Conservation (phyloP, 1,140 invertebrate genomes). For the Semibalanus balanoides region DNA sequence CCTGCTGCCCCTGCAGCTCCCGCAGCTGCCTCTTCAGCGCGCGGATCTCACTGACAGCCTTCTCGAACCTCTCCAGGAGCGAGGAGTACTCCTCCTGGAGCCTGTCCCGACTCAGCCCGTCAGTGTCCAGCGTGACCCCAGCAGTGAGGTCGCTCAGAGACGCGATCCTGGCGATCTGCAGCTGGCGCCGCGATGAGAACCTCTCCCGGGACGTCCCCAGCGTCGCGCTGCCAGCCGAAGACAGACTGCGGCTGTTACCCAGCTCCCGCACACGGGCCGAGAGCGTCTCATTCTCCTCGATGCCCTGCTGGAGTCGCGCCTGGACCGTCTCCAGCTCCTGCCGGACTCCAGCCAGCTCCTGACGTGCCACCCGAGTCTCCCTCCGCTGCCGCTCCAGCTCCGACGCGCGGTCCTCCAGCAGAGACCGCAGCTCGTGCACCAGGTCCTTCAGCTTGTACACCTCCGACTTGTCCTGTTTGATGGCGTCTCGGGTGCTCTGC, state of each 20-base stretch:
- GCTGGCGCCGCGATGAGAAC: slow-evolving; percentile 16
- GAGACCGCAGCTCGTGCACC: slow-evolving; percentile 22
- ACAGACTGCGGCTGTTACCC: slow-evolving; percentile 42
- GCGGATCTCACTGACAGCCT: slow-evolving; percentile 62
- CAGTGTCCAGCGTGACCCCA: slow-evolving; percentile 55
- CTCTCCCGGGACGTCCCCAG: slow-evolving; percentile 19
- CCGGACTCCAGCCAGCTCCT: slow-evolving; percentile 27
- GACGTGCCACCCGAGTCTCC: slow-evolving; percentile 14
- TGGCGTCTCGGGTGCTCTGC: slow-evolving; percentile 8
- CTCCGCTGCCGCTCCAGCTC: slow-evolving; percentile 37
- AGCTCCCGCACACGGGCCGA: slow-evolving; percentile 52
- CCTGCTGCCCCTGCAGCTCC: slow-evolving; percentile 60
- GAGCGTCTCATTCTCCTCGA: slow-evolving; percentile 60
- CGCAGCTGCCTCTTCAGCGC: slow-evolving; percentile 63
- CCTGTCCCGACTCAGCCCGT: slow-evolving; percentile 54
- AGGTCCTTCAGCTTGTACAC: slow-evolving; percentile 24
- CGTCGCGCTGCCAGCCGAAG: slow-evolving; percentile 3
- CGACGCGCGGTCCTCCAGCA: slow-evolving; percentile 22
- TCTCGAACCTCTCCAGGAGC: slow-evolving; percentile 56
- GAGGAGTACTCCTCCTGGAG: slow-evolving; percentile 64
- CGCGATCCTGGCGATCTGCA: slow-evolving; percentile 30
- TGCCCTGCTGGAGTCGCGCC: slow-evolving; percentile 39
- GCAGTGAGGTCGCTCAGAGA: slow-evolving; percentile 66
- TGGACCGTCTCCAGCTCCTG: slow-evolving; percentile 18
- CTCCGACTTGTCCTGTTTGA: slow-evolving; percentile 22